Percentiles rank a stretch among this genome's conserved stretches.
These are phyloP conservation scores for Drosophila crucigera DNA, from an alignment of 2,888 invertebrate genomes.

Conservation along the genomic window DNA sequence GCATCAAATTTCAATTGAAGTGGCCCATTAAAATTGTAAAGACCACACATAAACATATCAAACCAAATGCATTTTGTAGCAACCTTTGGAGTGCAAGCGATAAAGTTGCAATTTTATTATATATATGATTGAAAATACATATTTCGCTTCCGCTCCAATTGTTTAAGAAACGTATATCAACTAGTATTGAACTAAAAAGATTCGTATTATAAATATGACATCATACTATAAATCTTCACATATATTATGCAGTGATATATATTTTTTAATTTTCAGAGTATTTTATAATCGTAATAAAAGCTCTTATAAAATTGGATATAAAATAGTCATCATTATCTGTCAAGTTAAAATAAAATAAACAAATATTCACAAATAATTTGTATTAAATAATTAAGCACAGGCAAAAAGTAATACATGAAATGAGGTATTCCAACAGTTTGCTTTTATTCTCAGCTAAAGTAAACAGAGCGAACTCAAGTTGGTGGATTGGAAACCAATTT, in stretches of 20 bases:
- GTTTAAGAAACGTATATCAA: background rate
- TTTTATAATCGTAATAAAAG: background rate
- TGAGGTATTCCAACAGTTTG: conserved; percentile 5
- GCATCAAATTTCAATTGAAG: conserved; percentile 70
- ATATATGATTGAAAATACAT: background rate
- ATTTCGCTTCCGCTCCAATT: background rate
- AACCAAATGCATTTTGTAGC: conserved; percentile 6
- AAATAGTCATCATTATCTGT: background rate
- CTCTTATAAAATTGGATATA: background rate
- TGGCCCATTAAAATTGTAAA: conserved; percentile 29
- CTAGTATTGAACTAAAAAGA: background rate
- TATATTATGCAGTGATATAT: background rate
- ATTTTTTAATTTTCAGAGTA: background rate
- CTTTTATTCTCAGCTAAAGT: background rate
- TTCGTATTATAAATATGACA: background rate
- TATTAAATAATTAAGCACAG: background rate
- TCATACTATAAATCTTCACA: background rate
- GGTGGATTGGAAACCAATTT: conserved; percentile 1
- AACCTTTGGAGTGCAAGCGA: conserved; percentile 14
- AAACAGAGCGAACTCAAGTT: conserved; percentile 3
- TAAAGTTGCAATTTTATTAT: conserved; percentile 41
- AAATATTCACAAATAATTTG: background rate
- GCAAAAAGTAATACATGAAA: too few species aligned
- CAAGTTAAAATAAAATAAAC: background rate
- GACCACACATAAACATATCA: conserved; percentile 28